Conservation (phyloP, 2,888 invertebrate genomes). For the Tipula helvola region DNA sequence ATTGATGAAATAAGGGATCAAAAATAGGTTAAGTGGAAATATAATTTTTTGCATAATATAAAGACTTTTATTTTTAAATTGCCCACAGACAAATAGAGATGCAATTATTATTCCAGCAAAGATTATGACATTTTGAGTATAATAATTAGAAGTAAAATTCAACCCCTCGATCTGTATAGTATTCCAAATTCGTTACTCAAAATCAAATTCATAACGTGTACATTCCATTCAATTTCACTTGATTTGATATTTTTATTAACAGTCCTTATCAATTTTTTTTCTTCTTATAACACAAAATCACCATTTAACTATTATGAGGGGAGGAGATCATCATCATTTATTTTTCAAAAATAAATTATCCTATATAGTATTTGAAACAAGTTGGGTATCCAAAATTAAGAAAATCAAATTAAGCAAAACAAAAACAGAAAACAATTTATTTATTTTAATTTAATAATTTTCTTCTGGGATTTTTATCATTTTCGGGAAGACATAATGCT, state of each 20-base stretch:
- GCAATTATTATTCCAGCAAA: background rate
- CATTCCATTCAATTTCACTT: background rate
- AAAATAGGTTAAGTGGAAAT: background rate
- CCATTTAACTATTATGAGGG: background rate
- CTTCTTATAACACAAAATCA: background rate
- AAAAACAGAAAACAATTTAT: background rate
- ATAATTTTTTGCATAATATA: background rate
- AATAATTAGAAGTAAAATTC: background rate
- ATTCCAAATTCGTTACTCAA: background rate
- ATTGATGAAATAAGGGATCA: background rate
- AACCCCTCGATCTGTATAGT: background rate
- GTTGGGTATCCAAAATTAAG: background rate
- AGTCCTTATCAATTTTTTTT: background rate
- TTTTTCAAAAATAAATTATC: background rate
- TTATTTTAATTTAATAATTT: background rate
- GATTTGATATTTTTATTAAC: background rate
- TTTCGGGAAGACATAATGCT: background rate
- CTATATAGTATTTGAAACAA: background rate
- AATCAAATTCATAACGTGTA: background rate
- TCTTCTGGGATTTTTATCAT: background rate
- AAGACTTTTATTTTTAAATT: background rate
- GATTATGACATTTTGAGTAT: background rate
- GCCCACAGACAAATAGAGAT: background rate
- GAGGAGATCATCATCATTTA: background rate
- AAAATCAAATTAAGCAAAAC: background rate